phyloP scores from a whole-genome alignment of 1,140 invertebrate species.

The Hyposmocoma kahamanoa region DNA sequence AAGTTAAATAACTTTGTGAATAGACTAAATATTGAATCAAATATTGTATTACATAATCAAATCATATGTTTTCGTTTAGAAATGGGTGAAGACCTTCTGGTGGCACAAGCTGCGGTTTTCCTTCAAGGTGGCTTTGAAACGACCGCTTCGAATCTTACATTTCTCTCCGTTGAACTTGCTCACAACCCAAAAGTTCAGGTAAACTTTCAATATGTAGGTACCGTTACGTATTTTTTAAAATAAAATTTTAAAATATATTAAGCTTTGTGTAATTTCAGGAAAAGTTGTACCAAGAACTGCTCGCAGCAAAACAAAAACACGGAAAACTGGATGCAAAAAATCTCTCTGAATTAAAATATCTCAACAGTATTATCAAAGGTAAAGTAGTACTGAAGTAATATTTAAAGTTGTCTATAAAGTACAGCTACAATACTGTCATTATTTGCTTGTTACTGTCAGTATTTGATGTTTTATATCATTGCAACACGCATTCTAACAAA shows the following conservation, averaged over 20 bases:
- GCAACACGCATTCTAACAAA: too few species aligned
- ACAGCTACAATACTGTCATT: too few species aligned
- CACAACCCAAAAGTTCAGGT: slow-evolving; percentile 29
- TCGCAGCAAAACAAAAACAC: slow-evolving; percentile 17
- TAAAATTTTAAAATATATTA: too few species aligned
- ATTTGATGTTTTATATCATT: too few species aligned
- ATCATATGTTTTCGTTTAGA: slow-evolving; percentile 20
- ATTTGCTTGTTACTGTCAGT: too few species aligned
- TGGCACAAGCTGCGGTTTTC: slow-evolving; percentile 35
- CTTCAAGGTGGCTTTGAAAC: slow-evolving; percentile 36
- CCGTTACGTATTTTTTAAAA: background rate
- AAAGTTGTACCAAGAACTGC: slow-evolving; percentile 30
- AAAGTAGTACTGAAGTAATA: too few species aligned
- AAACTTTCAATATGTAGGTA: background rate
- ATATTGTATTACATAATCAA: too few species aligned
- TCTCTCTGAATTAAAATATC: slow-evolving; percentile 17
- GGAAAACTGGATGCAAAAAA: slow-evolving; percentile 10
- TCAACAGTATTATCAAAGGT: slow-evolving; percentile 33
- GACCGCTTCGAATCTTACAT: slow-evolving; percentile 14
- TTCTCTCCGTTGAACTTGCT: slow-evolving; percentile 27
- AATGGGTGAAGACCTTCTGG: slow-evolving; percentile 25
- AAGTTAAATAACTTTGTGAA: too few species aligned
- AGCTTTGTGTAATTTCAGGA: slow-evolving; percentile 33
- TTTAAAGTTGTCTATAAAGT: too few species aligned
- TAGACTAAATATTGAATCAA: too few species aligned